Evolutionary conservation across 2,888 invertebrate species (phyloP), one percentile per base, ranked within the genome.

Genomic region (Helicoverpa assulta): DNA sequence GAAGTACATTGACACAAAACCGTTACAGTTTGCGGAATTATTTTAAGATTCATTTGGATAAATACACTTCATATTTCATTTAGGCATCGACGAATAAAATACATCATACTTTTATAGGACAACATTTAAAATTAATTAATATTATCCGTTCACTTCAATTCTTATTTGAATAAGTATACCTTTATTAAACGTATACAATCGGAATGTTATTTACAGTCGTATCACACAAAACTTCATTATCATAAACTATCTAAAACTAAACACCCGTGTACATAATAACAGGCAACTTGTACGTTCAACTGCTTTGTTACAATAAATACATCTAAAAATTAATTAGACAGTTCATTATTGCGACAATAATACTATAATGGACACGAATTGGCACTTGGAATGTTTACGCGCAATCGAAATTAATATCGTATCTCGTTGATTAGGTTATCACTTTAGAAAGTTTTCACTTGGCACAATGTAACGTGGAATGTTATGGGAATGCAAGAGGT

Each of bases 321-420:
- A 81, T 86, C 88, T 91, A 89, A 89, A 74, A 86, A 77, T 77
- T 78, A 78, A 86, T 85, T 85, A 83, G 78, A 86, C 83, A 84
- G 86, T 90, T 88, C 78, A 83, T 90, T 89, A 90, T 91, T 91
- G 89, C 88, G 83, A 87, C 89, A 88, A 89, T 70, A 78, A 84
- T 84, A 74, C 33, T 87, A 88, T 91, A 92, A 92, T 95, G 94
- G 95, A 94, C 95, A 94, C 91, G 81, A 88, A 90, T 92, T 92
- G 91, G 93, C 94, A 93, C 93, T 93, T 93, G 83, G 78, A 89
- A 83, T 83, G 76, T 85, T 76, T 68, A 82, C 86, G 82, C 84
- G 84, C 82, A 83, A 72, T 83, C 58, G 73, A 73, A 78, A 78
- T 86, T 74, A 73, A 74, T 71, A 74, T 74, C 71, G 57, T 71